Evolutionary conservation across 2,797 vertebrate species (phyloP).

Genomic region (Takifugu rubripes): DNA sequence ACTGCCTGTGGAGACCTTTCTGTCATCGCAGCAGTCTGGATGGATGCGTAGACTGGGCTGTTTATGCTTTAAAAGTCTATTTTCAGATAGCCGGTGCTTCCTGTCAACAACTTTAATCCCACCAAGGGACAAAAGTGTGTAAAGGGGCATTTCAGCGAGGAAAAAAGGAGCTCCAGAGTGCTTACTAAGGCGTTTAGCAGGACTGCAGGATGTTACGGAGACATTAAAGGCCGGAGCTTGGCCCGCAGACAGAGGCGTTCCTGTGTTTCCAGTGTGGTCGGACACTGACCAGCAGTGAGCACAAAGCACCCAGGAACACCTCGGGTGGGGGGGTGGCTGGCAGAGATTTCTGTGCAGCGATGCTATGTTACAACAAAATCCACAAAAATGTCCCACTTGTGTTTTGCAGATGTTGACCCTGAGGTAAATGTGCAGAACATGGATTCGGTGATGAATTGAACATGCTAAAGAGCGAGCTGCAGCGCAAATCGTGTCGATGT

Average conservation of each 20-base stretch:
- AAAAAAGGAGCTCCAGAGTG: slow-evolving; percentile 35
- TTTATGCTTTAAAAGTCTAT: slow-evolving; percentile 39
- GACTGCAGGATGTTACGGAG: slow-evolving; percentile 34
- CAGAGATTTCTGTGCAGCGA: slow-evolving; percentile 39
- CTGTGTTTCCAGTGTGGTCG: slow-evolving; percentile 61
- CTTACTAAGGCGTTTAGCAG: slow-evolving; percentile 30
- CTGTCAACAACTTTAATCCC: slow-evolving; percentile 37
- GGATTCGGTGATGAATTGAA: slow-evolving; percentile 57
- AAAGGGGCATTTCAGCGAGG: slow-evolving; percentile 37
- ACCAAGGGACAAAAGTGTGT: slow-evolving; percentile 35
- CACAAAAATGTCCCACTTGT: slow-evolving; percentile 58
- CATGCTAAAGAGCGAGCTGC: slow-evolving; percentile 47
- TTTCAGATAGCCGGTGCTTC: slow-evolving; percentile 35
- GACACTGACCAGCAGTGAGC: slow-evolving; percentile 74
- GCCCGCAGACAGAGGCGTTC: slow-evolving; percentile 38
- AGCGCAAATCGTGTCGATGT: slow-evolving; percentile 19
- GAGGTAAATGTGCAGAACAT: slow-evolving; percentile 75
- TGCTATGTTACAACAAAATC: slow-evolving; percentile 46
- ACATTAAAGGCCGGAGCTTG: slow-evolving; percentile 37
- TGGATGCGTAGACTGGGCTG: slow-evolving; percentile 37
- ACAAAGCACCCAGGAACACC: slow-evolving; percentile 53
- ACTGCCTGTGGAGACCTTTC: slow-evolving; percentile 47
- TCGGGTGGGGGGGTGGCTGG: slow-evolving; percentile 17
- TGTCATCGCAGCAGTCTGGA: slow-evolving; percentile 49
- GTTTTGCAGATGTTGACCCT: slow-evolving; percentile 67